A percentile compares a stretch with the other conserved stretches of the same genome.
Evolutionary conservation across 1,140 invertebrate species (phyloP).

Genomic region (Conus betulinus): DNA sequence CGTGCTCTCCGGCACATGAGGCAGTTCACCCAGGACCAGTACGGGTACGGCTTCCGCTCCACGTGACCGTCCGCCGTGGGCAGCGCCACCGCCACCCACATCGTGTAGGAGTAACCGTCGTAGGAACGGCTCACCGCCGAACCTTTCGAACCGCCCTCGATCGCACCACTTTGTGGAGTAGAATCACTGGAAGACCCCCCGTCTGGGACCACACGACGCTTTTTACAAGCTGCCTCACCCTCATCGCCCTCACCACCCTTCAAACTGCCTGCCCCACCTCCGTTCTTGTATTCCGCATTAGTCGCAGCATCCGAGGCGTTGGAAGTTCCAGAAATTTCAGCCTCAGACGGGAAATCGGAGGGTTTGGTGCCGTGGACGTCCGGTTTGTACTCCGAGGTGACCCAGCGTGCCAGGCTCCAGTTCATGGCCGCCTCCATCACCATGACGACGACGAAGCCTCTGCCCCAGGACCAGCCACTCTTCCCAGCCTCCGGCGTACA

Average conservation of each 20-base stretch:
- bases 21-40: slow-evolving; percentile 58
- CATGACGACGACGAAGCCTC: slow-evolving; percentile 35
- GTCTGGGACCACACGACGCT: neutral
- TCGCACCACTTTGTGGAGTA: no score
- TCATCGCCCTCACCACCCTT: neutral
- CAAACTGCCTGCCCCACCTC: neutral
- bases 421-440: slow-evolving; percentile 43
- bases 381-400: slow-evolving; percentile 42
- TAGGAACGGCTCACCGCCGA: neutral
- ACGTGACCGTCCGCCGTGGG: slow-evolving; percentile 30
- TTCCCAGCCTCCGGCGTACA: slow-evolving; percentile 7
- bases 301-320: neutral
- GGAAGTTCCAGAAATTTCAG: neutral
- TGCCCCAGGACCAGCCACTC: neutral
- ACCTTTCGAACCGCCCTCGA: neutral
- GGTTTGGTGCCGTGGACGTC: slow-evolving; percentile 41
- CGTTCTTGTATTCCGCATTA: neutral
- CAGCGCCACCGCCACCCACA: slow-evolving; percentile 49
- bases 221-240: neutral
- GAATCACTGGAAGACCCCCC: neutral
- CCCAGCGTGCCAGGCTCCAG: slow-evolving; percentile 47
- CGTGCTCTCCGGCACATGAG: slow-evolving; percentile 43
- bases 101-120: slow-evolving; percentile 27
- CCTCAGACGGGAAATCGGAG: neutral
- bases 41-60: slow-evolving; percentile 41